phyloP scores from a whole-genome alignment of 2,888 invertebrate species.

The Drosophila subquinaria region DNA sequence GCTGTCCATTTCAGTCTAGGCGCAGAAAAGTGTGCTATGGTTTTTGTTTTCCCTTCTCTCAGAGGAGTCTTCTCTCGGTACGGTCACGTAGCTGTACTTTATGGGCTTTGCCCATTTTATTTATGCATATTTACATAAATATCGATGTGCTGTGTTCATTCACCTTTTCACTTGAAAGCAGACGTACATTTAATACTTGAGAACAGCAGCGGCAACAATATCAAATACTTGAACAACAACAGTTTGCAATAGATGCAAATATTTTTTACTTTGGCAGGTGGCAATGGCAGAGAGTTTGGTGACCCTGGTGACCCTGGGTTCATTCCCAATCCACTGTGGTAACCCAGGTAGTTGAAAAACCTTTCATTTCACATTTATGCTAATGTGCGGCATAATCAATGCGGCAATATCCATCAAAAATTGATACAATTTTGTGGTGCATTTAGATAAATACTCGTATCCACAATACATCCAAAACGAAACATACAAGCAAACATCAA shows the following conservation, averaged over 20 bases:
- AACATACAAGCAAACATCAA: neutral
- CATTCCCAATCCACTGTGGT: constrained; percentile 1
- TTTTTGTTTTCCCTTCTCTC: constrained; percentile 1
- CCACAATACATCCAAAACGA: neutral
- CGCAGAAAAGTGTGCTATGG: constrained; percentile 50
- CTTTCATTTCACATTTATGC: constrained; percentile 47
- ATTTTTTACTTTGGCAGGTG: constrained; percentile 15
- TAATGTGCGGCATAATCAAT: constrained; percentile 54
- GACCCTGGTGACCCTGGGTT: constrained; percentile 32
- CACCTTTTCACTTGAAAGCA: constrained; percentile 55
- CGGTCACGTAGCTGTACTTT: constrained; percentile 57
- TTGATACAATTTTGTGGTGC: constrained; percentile 22
- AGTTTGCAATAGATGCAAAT: constrained; percentile 52
- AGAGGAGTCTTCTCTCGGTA: constrained; percentile 5
- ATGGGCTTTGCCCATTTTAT: constrained; percentile 52
- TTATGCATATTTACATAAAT: constrained; percentile 62
- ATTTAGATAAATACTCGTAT: constrained; percentile 7
- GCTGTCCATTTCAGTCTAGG: constrained; percentile 14
- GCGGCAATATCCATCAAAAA: constrained; percentile 30
- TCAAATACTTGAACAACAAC: constrained; percentile 20
- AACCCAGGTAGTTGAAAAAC: constrained; percentile 27
- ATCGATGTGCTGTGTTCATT: constrained; percentile 70
- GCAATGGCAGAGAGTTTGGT: constrained; percentile 30
- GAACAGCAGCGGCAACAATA: constrained; percentile 35
- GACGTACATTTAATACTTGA: constrained; percentile 58